Percentiles rank a stretch among this genome's conserved stretches.
phyloP scores from a whole-genome alignment of 2,113 vertebrate species.

The Solea senegalensis region DNA sequence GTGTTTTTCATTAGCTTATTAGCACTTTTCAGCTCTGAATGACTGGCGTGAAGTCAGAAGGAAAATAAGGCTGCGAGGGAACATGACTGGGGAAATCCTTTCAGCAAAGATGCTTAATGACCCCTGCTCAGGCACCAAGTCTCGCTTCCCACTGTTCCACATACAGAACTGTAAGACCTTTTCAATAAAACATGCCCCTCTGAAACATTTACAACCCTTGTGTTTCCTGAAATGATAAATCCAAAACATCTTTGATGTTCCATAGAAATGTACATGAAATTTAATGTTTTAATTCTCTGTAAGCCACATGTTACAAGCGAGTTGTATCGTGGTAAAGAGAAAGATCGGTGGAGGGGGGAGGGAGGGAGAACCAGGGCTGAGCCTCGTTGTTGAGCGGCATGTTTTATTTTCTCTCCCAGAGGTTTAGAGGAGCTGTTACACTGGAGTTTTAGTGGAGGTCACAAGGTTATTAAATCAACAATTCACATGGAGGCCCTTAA shows the following conservation, averaged over 20 bases:
- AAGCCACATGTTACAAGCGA: constrained; percentile 70
- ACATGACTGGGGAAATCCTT: constrained; percentile 37
- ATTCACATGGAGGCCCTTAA: constrained; percentile 58
- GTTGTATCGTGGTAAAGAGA: constrained; percentile 52
- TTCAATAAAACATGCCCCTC: constrained; percentile 73
- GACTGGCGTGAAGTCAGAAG: constrained; percentile 5
- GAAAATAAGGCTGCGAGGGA: constrained; percentile 25
- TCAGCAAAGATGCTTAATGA: constrained; percentile 48
- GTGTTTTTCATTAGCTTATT: constrained; percentile 3
- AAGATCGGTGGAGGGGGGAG: constrained; percentile 25
- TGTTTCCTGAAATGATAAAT: constrained; percentile 78
- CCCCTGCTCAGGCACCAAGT: constrained; percentile 28
- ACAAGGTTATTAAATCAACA: constrained; percentile 73
- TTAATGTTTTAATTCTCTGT: constrained; percentile 71
- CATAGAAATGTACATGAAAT: constrained; percentile 64
- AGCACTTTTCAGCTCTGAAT: constrained; percentile 33
- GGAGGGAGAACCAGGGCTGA: background rate
- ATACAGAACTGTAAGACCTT: constrained; percentile 45
- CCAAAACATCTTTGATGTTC: constrained; percentile 70
- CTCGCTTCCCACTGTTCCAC: constrained; percentile 48
- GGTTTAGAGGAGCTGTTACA: constrained; percentile 57
- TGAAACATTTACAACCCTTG: constrained; percentile 71
- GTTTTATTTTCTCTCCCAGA: constrained; percentile 64
- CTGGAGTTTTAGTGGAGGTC: constrained; percentile 68
- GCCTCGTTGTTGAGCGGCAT: constrained; percentile 50